Evolutionary conservation across 1,140 invertebrate species (phyloP).

Genomic region (Chrysomallon squamiferum): DNA sequence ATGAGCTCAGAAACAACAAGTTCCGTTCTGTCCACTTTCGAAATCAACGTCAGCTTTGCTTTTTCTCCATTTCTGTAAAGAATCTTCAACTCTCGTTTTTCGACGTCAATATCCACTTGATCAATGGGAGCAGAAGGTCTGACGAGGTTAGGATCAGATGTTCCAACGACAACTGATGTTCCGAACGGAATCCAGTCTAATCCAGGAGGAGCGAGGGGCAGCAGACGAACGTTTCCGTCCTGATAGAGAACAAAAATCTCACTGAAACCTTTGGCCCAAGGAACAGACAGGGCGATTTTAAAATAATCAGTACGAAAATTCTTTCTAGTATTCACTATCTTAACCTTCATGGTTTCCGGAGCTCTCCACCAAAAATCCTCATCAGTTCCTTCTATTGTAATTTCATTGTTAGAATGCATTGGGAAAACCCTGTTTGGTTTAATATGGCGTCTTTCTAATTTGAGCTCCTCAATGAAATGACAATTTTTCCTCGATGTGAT

Average conservation of each 20-base stretch:
- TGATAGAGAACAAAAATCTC: conserved; percentile 40
- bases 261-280: conserved; percentile 18
- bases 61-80: conserved; percentile 24
- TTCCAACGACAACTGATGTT: conserved; percentile 37
- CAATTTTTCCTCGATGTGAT: background rate
- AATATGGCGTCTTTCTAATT: conserved; percentile 12
- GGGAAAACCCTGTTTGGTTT: conserved; percentile 6
- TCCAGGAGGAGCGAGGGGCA: conserved; percentile 33
- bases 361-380: conserved; percentile 39
- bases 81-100: conserved; percentile 14
- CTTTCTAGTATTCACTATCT: conserved; percentile 4
- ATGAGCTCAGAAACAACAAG: conserved; percentile 14
- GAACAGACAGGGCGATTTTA: conserved; percentile 13
- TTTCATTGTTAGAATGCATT: conserved; percentile 18
- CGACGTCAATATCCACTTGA: conserved; percentile 18
- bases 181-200: conserved; percentile 47
- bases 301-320: conserved; percentile 14
- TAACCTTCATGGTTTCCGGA: conserved; percentile 25
- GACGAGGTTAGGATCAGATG: conserved; percentile 9
- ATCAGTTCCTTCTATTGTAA: conserved; percentile 31
- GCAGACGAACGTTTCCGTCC: conserved; percentile 35
- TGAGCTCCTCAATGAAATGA: conserved; percentile 10
- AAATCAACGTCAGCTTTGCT: conserved; percentile 12
- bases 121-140: conserved; percentile 30
- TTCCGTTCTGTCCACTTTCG: conserved; percentile 19